These are phyloP conservation scores for Leptoteleia sp. DNA, from an alignment of 1,140 invertebrate genomes.

Conservation along the genomic window DNA sequence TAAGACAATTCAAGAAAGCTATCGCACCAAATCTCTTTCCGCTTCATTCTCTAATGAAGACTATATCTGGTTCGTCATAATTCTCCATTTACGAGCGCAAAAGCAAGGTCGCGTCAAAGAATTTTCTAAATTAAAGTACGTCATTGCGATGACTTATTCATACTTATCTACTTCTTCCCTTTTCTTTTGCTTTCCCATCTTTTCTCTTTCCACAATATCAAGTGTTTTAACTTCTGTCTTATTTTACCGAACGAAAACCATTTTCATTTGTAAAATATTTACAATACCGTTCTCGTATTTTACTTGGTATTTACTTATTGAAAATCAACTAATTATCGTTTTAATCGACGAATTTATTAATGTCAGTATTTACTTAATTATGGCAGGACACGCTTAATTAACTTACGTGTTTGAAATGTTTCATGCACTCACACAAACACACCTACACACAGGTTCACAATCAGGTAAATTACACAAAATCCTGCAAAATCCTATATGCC, in stretches of 20 bases:
- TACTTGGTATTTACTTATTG: no score
- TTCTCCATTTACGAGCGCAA: slow-evolving; percentile 16
- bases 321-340: not conserved
- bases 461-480: slow-evolving; percentile 60
- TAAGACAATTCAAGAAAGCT: no score
- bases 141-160: slow-evolving; percentile 1
- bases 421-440: slow-evolving; percentile 54
- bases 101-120: slow-evolving; percentile 22
- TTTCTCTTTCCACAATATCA: no score
- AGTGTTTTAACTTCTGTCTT: no score
- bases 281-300: no score
- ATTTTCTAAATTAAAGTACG: slow-evolving; percentile 23
- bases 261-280: no score
- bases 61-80: slow-evolving; percentile 16
- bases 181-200: no score
- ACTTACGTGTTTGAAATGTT: slow-evolving; percentile 31
- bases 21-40: no score
- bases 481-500: no score
- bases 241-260: no score
- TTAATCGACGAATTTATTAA: not conserved
- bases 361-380: not conserved
- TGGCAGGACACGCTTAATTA: slow-evolving; percentile 14
- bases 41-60: slow-evolving; percentile 1
- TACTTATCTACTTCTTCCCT: not conserved
- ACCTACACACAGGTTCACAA: slow-evolving; percentile 65